Base-by-base conservation (phyloP, 2,113 vertebrate genomes). In the Shinisaurus crocodilurus region DNA sequence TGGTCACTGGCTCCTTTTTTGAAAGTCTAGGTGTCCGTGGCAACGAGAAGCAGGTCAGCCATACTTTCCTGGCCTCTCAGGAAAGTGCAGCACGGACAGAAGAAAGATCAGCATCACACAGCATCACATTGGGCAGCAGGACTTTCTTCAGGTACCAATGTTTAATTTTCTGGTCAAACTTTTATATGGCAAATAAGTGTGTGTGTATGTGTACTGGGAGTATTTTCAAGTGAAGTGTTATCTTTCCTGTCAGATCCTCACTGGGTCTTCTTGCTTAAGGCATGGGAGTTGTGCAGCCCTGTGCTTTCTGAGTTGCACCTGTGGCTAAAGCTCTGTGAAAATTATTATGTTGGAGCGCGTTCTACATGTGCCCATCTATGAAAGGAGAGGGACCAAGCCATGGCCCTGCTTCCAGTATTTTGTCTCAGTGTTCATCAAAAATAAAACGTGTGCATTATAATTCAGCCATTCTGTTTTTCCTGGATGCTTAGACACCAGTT, bases 11-110 rank as follows among this genome's bases (percentile, higher is more conserved):
- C 94, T 92, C 91, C 84, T 89, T 95, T 93, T 96, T 96, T 95
- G 96, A 96, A 97, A 90, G 93, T 92, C 85, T 90, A 92, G 94
- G 95, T 96, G 96, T 90, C 96, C 96, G 20, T 96, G 95, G 96
- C 95, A 97, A 96, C 96, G 91, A 34, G 88, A 76, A 94, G 92
- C 94, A 25, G 91, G 89, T 89, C 72, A 92, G 90, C 80, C 91
- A 91, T 94, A 63, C 93, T 93, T 93, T 29, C 18, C 80, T 34
- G 29, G 86, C 80, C 86, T 80, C 16, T 9, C 0, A 5, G 0
- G 77, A 82, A 34, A 93, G 91, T 25, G 1, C 82, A 16, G 57
- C 67, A 87, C 72, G 82, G 0, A 79, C 74, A 32, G 77, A 92
- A 80, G 18, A n/a, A 80, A 80, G 85, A 86, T 85, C 6, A 88